phyloP scores from a whole-genome alignment of 37 sponge, comb jelly and placozoan species.

The Tethya wilhelma region DNA sequence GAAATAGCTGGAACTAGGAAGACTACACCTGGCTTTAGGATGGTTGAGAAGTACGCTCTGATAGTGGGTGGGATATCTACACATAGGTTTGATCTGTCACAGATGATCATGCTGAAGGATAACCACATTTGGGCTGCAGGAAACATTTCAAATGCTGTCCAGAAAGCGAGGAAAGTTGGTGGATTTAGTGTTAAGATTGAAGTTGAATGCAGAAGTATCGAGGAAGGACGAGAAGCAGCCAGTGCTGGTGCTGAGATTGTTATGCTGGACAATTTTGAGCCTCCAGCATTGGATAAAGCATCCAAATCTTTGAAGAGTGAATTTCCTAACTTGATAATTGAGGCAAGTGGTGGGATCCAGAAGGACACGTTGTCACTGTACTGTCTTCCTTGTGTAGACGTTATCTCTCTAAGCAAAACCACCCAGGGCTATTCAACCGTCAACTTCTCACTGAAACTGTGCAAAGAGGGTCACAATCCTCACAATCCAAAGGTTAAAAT shows the following conservation, averaged over 20 bases:
- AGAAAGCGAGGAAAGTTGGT: constrained; percentile 76
- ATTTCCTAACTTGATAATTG: constrained; percentile 80
- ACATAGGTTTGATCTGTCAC: constrained; percentile 88
- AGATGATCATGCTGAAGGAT: constrained; percentile 97
- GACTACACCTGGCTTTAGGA: constrained; percentile 95
- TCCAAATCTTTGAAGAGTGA: constrained; percentile 64
- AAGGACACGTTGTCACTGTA: constrained; percentile 66
- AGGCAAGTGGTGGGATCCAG: constrained; percentile 93
- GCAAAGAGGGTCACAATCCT: constrained; percentile 79
- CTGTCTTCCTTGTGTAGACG: constrained; percentile 81
- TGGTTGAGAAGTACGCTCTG: constrained; percentile 94
- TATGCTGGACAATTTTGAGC: constrained; percentile 95
- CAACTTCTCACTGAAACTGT: constrained; percentile 92
- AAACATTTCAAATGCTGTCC: constrained; percentile 69
- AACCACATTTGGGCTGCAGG: constrained; percentile 97
- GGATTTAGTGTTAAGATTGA: constrained; percentile 95
- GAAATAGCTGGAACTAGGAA: constrained; percentile 95
- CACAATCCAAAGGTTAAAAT: constrained; percentile 73
- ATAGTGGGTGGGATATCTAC: constrained; percentile 90
- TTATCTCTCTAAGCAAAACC: constrained; percentile 83
- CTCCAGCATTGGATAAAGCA: constrained; percentile 62
- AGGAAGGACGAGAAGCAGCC: constrained; percentile 86
- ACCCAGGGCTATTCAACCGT: constrained; percentile 90
- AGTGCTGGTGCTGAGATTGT: constrained; percentile 86
- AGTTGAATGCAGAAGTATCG: constrained; percentile 90